These are phyloP conservation scores for Diarsia mendica DNA, from an alignment of 2,888 invertebrate species.

Conservation along the genomic window DNA sequence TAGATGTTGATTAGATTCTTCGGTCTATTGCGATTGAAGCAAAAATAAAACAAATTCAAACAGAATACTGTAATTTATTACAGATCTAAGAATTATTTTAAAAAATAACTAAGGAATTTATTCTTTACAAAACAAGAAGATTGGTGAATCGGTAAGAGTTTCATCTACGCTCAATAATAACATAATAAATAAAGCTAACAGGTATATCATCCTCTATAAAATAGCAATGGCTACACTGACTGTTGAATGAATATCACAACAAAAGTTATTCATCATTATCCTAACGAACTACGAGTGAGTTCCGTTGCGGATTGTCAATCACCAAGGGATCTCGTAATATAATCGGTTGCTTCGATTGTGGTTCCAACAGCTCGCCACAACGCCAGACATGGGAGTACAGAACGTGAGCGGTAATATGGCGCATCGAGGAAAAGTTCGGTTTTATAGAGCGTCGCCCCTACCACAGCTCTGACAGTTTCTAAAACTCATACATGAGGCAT, in stretches of 20 bases:
- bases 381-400: background rate
- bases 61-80: conserved; percentile 90
- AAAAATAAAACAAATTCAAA: conserved; percentile 68
- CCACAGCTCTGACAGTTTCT: background rate
- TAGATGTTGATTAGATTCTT: background rate
- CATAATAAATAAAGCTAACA: conserved; percentile 73
- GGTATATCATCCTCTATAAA: conserved; percentile 47
- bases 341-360: conserved; percentile 30
- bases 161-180: conserved; percentile 66
- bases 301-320: conserved; percentile 18
- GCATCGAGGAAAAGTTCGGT: background rate
- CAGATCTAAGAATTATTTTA: conserved; percentile 83
- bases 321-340: conserved; percentile 23
- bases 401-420: background rate
- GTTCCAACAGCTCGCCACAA: conserved; percentile 13
- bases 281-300: conserved; percentile 41
- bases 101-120: conserved; percentile 80
- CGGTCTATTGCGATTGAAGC: background rate
- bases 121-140: conserved; percentile 72
- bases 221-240: conserved; percentile 68
- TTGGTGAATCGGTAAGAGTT: conserved; percentile 70
- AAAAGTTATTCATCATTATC: conserved; percentile 67
- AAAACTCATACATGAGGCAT: background rate
- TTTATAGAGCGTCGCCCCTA: background rate
- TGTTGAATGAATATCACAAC: conserved; percentile 61